These are phyloP conservation scores for Elysia chlorotica DNA, from an alignment of 1,140 invertebrate species.

Conservation along the genomic window DNA sequence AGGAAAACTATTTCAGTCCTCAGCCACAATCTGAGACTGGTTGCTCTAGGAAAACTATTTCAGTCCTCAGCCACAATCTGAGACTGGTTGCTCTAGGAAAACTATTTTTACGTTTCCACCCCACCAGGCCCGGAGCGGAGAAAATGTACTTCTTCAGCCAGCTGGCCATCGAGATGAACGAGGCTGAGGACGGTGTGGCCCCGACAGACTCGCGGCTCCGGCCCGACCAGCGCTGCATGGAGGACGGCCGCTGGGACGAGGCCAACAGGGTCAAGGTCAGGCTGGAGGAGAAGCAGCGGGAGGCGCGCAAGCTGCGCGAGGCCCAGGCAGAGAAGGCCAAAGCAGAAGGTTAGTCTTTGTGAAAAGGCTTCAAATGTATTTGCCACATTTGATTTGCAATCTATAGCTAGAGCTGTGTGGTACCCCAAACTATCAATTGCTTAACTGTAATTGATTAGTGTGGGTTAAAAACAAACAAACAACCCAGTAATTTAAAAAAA, in stretches of 20 bases:
- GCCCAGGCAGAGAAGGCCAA: conserved; percentile 79
- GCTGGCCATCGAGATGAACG: conserved; percentile 95
- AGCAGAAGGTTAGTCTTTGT: conserved; percentile 65
- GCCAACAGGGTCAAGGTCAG: conserved; percentile 88
- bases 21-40: no score
- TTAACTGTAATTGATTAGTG: not conserved
- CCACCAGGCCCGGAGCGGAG: conserved; percentile 71
- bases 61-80: no score
- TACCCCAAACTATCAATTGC: not conserved
- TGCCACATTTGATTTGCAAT: no score
- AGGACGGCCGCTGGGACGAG: conserved; percentile 93
- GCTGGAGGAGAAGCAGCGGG: conserved; percentile 92
- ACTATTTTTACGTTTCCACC: not conserved
- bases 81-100: not conserved
- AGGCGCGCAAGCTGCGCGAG: conserved; percentile 69
- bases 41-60: no score
- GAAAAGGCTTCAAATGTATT: not conserved
- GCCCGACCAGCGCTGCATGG: conserved; percentile 98
- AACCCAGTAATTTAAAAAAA: not conserved
- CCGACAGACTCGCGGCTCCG: conserved; percentile 93
- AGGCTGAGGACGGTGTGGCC: conserved; percentile 87
- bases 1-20: no score
- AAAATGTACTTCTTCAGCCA: conserved; percentile 87
- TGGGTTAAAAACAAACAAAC: not conserved
- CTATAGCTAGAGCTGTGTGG: not conserved